Conservation (phyloP, 2,888 invertebrate genomes). For the Drosophila paracracens region DNA sequence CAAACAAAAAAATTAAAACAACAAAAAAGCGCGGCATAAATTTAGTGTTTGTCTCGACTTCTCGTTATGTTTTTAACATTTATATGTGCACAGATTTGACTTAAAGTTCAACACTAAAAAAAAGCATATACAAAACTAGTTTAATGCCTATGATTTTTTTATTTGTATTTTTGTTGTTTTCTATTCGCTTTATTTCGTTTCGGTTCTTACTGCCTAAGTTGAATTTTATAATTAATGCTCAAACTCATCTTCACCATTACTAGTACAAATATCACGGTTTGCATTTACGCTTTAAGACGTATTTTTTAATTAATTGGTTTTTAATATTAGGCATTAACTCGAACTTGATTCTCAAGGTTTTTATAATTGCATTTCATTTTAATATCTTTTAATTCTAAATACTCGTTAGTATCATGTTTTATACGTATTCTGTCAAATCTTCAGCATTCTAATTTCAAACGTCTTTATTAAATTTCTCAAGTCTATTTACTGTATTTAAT, state of each 20-base stretch:
- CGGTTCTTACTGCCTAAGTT: constrained; percentile 38
- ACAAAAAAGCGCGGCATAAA: constrained; percentile 39
- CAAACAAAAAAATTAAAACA: constrained; percentile 15
- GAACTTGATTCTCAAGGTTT: constrained; percentile 40
- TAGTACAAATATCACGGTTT: constrained; percentile 84
- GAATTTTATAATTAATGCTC: constrained; percentile 56
- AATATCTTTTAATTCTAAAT: constrained; percentile 19
- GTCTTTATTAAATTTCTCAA: constrained; percentile 29
- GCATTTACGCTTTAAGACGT: constrained; percentile 59
- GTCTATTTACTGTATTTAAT: constrained; percentile 42
- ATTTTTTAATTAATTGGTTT: constrained; percentile 43
- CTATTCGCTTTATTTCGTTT: constrained; percentile 15
- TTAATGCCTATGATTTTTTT: constrained; percentile 54
- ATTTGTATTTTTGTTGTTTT: constrained; percentile 27
- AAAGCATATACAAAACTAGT: constrained; percentile 78
- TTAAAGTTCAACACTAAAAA: constrained; percentile 76
- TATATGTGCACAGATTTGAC: constrained; percentile 80
- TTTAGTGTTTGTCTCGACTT: constrained; percentile 30
- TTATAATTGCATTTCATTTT: constrained; percentile 33
- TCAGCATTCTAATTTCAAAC: constrained; percentile 51
- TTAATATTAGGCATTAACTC: constrained; percentile 46
- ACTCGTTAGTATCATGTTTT: constrained; percentile 25
- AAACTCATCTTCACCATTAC: constrained; percentile 69
- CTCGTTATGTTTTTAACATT: constrained; percentile 71
- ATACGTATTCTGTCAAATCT: constrained; percentile 31